These are phyloP conservation scores for Trissoscelio sp. DNA, from an alignment of 2,888 invertebrate genomes.

Conservation along the genomic window DNA sequence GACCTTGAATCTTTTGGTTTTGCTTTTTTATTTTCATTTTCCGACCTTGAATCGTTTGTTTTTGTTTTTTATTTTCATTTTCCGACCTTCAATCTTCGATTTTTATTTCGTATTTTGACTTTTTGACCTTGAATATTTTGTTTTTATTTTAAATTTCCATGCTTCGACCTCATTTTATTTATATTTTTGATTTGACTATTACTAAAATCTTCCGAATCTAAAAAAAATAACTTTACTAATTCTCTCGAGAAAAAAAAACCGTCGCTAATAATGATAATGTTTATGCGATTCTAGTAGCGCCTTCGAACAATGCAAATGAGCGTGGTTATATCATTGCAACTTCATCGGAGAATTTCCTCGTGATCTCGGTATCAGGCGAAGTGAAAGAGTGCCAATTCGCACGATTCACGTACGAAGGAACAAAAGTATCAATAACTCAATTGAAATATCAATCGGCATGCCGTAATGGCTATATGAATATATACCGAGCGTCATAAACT, in stretches of 20 bases:
- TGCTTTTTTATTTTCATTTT: too few relatives aligned
- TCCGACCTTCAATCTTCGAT: too few relatives aligned
- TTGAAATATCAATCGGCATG: constrained; percentile 61
- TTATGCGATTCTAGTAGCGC: constrained; percentile 26
- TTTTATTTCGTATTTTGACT: too few relatives aligned
- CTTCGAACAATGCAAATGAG: constrained; percentile 51
- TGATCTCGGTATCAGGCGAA: constrained; percentile 21
- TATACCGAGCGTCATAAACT: constrained; percentile 51
- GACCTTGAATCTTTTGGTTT: too few relatives aligned
- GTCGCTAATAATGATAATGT: constrained; percentile 26
- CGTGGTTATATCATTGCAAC: constrained; percentile 36
- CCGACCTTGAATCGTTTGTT: too few relatives aligned
- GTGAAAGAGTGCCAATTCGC: constrained; percentile 56
- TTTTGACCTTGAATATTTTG: too few relatives aligned
- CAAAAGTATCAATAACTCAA: constrained; percentile 60
- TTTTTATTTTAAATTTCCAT: too few relatives aligned
- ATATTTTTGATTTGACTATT: too few relatives aligned
- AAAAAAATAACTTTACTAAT: too few relatives aligned
- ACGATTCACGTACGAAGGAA: constrained; percentile 50
- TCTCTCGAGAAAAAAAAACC: background rate
- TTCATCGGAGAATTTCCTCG: constrained; percentile 50
- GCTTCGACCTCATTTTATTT: too few relatives aligned
- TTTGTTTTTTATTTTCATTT: too few relatives aligned
- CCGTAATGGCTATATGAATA: constrained; percentile 57
- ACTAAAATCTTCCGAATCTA: too few relatives aligned